These are phyloP conservation scores for Lithobius niger DNA, from an alignment of 1,140 invertebrate species.

Conservation along the genomic window DNA sequence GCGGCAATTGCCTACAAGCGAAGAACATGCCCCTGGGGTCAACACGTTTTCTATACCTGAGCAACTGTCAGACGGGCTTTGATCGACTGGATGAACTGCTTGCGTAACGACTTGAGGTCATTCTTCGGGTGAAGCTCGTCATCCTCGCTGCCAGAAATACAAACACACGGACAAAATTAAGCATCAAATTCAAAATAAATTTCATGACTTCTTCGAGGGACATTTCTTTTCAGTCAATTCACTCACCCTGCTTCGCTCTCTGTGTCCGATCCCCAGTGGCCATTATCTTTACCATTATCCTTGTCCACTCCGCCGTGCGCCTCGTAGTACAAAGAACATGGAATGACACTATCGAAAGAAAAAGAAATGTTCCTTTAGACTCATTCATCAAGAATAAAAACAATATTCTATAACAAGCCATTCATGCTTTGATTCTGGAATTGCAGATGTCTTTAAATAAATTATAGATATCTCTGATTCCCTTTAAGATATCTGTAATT, in stretches of 20 bases:
- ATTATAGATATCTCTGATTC: too few relatives aligned
- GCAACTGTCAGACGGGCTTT: conserved; percentile 64
- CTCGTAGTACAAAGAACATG: conserved; percentile 23
- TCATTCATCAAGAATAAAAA: too few relatives aligned
- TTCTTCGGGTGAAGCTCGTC: background rate
- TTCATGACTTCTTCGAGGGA: conserved; percentile 2
- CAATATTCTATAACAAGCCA: too few relatives aligned
- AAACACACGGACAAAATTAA: conserved; percentile 4
- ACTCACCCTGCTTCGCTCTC: conserved; percentile 6
- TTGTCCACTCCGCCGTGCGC: conserved; percentile 13
- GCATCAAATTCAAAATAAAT: background rate
- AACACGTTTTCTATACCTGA: conserved; percentile 27
- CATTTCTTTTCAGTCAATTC: background rate
- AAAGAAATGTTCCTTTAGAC: background rate
- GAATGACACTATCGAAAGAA: conserved; percentile 20
- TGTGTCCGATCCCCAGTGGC: background rate
- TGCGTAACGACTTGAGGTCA: conserved; percentile 20
- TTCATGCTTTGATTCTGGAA: too few relatives aligned
- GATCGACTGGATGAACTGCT: conserved; percentile 33
- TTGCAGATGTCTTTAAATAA: too few relatives aligned
- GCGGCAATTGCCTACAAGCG: too few relatives aligned
- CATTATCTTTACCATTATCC: conserved; percentile 5
- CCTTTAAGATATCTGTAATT: too few relatives aligned
- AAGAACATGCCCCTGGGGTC: too few relatives aligned
- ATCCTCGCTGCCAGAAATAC: conserved; percentile 17